A percentile compares a stretch with the other conserved stretches of the same genome.
phyloP scores from a whole-genome alignment of 1,140 invertebrate genomes.

The Metopolophium dirhodum region DNA sequence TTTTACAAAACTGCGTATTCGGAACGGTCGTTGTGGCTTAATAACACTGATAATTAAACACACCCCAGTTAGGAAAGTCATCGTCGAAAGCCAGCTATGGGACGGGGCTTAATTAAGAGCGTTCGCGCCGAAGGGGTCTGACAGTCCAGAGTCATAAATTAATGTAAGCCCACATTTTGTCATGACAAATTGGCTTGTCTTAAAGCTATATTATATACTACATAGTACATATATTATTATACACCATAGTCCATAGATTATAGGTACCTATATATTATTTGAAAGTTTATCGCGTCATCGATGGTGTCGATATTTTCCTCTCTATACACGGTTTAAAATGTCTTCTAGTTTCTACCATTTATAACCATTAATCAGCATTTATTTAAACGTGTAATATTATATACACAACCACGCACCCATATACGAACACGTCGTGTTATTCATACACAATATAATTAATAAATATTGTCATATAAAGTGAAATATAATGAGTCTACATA shows the following conservation, averaged over 20 bases:
- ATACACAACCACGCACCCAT: too few relatives aligned
- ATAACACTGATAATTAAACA: conserved; percentile 29
- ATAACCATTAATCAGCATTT: background rate
- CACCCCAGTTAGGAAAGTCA: conserved; percentile 38
- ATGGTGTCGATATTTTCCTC: background rate
- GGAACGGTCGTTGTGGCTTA: background rate
- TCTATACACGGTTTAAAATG: background rate
- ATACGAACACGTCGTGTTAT: background rate
- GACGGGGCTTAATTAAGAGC: conserved; percentile 31
- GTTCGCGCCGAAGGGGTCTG: conserved; percentile 21
- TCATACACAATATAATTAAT: background rate
- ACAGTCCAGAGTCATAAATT: conserved; percentile 34
- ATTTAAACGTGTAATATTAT: background rate
- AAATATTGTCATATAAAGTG: background rate
- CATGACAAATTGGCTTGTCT: conserved; percentile 49
- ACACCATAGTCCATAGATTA: too few relatives aligned
- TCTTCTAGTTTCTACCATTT: background rate
- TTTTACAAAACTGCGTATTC: conserved; percentile 10
- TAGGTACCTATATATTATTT: background rate
- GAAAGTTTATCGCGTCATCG: background rate
- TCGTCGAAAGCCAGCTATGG: background rate
- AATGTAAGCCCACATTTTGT: conserved; percentile 38
- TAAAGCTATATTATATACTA: background rate
- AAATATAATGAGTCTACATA: background rate
- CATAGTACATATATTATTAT: background rate